Conservation (phyloP, 2,113 vertebrate genomes). For the Panthera uncia region DNA sequence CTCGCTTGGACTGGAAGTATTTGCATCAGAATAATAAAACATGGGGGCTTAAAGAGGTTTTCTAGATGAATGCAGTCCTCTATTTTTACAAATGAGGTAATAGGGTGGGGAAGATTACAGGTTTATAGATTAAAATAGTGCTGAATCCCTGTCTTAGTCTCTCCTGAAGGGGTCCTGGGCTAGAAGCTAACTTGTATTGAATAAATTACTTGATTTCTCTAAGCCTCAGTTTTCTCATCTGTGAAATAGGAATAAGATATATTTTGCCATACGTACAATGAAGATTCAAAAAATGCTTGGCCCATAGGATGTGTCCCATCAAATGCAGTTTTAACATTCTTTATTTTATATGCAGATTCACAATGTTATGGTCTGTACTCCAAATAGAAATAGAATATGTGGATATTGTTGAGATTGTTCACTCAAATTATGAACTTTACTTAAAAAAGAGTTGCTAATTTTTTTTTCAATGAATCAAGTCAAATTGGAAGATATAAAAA, state of each 20-base stretch:
- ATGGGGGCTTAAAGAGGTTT: neutral
- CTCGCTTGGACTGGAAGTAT: slow-evolving; percentile 51
- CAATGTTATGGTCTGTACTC: neutral
- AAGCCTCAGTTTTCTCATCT: slow-evolving; percentile 34
- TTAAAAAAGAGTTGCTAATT: neutral
- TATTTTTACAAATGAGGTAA: slow-evolving; percentile 14
- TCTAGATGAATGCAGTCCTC: neutral
- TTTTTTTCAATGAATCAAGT: neutral
- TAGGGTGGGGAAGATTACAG: neutral
- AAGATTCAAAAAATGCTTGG: neutral
- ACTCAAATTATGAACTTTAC: neutral
- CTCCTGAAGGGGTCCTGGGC: neutral
- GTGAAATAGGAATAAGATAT: neutral
- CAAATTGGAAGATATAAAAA: neutral
- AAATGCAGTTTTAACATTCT: neutral
- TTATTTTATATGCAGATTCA: neutral
- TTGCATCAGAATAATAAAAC: slow-evolving; percentile 56
- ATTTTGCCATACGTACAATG: neutral
- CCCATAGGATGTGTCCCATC: neutral
- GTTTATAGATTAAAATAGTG: neutral
- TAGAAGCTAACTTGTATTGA: neutral
- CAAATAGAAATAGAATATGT: neutral
- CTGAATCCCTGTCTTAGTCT: neutral
- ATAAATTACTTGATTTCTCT: neutral
- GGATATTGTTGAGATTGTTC: neutral